Conservation (phyloP, 92 coral and sea anemone genomes). For the Epizoanthus stellaris region DNA sequence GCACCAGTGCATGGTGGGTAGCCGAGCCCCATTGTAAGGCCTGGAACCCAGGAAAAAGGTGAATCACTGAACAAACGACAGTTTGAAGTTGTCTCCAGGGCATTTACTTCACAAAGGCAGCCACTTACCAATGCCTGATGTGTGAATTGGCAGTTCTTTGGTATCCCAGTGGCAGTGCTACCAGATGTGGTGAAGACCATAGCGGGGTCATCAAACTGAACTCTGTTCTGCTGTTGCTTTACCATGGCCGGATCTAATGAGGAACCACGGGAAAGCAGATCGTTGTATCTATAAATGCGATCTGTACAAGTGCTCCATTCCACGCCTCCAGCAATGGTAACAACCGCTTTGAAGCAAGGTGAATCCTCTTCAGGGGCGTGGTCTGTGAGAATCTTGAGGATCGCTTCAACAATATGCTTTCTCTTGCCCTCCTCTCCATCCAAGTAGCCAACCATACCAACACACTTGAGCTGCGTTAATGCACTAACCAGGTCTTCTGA, state of each 20-base stretch:
- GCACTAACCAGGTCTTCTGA: not conserved
- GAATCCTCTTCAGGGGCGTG: not conserved
- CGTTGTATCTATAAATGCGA: not conserved
- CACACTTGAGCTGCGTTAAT: not conserved
- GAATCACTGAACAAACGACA: slow-evolving; percentile 35
- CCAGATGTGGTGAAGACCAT: slow-evolving; percentile 41
- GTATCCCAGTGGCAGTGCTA: slow-evolving; percentile 34
- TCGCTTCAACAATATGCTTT: not conserved
- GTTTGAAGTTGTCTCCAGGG: not conserved
- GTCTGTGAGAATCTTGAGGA: not conserved
- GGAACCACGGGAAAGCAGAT: not conserved
- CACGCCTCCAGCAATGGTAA: not conserved
- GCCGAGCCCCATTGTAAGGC: slow-evolving; percentile 8
- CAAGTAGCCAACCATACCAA: not conserved
- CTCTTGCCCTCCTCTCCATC: not conserved
- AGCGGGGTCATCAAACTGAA: not conserved
- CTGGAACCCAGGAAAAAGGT: slow-evolving; percentile 51
- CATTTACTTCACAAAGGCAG: slow-evolving; percentile 11
- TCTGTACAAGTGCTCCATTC: not conserved
- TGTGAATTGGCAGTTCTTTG: slow-evolving; percentile 41
- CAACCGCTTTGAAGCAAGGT: not conserved
- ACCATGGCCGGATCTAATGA: not conserved
- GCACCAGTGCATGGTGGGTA: slow-evolving; percentile 23
- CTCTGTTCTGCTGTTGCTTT: not conserved
- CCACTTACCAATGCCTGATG: slow-evolving; percentile 49